Base-by-base conservation (phyloP, 35 echinoderm and acorn worm genomes). In the Patiria miniata region DNA sequence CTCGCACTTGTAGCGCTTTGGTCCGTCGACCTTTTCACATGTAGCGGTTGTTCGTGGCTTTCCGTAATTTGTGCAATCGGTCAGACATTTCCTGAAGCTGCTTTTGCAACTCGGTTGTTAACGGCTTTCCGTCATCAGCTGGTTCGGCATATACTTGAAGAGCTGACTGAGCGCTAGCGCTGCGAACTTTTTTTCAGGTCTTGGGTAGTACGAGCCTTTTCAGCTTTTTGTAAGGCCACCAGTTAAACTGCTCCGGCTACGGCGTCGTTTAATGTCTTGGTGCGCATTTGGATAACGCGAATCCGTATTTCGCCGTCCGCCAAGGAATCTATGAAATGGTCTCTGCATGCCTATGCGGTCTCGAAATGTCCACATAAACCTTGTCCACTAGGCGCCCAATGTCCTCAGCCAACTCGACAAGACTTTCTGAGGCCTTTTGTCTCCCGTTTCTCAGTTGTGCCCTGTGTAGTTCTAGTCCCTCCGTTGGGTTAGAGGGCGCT, bases 241-340 rank as follows among this genome's bases (percentile, higher is more conserved):
- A 90, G 42, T 69, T 90, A 57, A 9, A 85, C 61, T 10, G 88
- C 88, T 44, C 39, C 88, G 10, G 52, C 52, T 0, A 55, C 52
- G 52, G 52, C 52, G 10, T 21, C 52, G 52, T 55, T 21, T 9
- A 55, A 21, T 21, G 52, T 85, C 39, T 22, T 77, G 16, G 78
- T 57, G 28, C 65, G 44, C 14, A 47, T 61, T 40, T 90, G 88
- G 26, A 51, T 59, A 6, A 90, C 42, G 38, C 87, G 39, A 47
- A 83, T 57, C 18, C 54, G 51, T 10, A 60, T 90, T 61, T 83
- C 87, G 8, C 51, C 52, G 9, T 90, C 87, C 8, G 34, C 58
- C 15, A 90, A 28, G 7, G 87, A 78, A 60, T 89, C 87, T 61
- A 89, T 83, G 58, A 89, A 89, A 78, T 84, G 55, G 61, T 91